A percentile compares a stretch with the other conserved stretches of the same genome.
Conservation (phyloP, 2,797 vertebrate genomes). For the Lithobates sylvaticus region DNA sequence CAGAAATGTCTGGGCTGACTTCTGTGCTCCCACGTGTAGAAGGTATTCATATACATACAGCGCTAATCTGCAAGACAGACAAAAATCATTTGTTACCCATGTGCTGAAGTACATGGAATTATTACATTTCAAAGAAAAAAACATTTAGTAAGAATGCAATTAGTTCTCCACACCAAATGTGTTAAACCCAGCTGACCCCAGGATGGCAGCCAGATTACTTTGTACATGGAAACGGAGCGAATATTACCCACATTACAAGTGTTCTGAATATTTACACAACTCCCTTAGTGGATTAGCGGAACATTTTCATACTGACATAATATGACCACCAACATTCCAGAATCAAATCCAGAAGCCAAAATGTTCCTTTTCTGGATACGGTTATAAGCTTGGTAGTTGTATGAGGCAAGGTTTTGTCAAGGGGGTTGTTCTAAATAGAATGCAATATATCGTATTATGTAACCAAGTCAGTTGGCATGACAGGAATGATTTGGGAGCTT, state of each 20-base stretch:
- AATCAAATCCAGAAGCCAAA: neutral
- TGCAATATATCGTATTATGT: neutral
- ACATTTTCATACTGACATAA: neutral
- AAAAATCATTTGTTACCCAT: neutral
- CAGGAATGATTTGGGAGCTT: neutral
- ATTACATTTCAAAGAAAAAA: neutral
- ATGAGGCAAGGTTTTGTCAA: neutral
- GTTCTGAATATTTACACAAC: neutral
- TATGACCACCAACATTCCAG: conserved; percentile 1
- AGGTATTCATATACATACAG: conserved; percentile 98
- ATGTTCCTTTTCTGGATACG: neutral
- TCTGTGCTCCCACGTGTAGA: conserved; percentile 98
- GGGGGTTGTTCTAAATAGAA: neutral
- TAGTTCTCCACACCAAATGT: neutral
- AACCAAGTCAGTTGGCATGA: neutral
- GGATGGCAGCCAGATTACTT: neutral
- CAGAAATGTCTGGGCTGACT: conserved; percentile 97
- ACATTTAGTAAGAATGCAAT: neutral
- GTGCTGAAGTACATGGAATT: neutral
- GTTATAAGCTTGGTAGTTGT: neutral
- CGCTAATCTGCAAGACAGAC: conserved; percentile 84
- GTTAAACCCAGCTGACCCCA: neutral
- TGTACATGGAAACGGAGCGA: neutral
- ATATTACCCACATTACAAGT: neutral
- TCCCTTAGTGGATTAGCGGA: neutral